These are phyloP conservation scores for Ceraclea dissimilis DNA, from an alignment of 2,888 invertebrate genomes.

Conservation along the genomic window DNA sequence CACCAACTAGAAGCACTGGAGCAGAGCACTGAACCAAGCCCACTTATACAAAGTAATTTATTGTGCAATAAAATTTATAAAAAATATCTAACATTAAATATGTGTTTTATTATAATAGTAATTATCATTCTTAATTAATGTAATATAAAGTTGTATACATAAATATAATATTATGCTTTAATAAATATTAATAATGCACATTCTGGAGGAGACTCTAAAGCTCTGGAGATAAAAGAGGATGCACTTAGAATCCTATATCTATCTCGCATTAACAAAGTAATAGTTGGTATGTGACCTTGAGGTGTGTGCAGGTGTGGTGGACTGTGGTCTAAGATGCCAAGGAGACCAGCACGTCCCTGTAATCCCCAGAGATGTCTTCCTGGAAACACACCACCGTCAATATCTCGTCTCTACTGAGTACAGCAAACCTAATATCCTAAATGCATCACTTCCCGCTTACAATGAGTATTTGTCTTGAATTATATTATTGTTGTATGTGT, in stretches of 20 bases:
- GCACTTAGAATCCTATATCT: too few relatives aligned
- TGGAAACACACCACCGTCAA: conserved; percentile 40
- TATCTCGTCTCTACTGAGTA: background rate
- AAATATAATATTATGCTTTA: conserved; percentile 1
- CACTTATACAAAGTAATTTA: background rate
- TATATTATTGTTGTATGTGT: background rate
- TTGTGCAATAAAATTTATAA: conserved; percentile 4
- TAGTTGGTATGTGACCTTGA: background rate
- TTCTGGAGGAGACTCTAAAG: conserved; percentile 9
- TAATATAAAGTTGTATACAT: background rate
- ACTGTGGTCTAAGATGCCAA: conserved; percentile 35
- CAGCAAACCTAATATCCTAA: background rate
- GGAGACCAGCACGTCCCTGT: conserved; percentile 58
- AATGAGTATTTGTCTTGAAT: too few relatives aligned
- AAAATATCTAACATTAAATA: background rate
- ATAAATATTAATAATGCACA: conserved; percentile 13
- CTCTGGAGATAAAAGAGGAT: background rate
- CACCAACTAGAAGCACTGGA: background rate
- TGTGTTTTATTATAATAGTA: background rate
- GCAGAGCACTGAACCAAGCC: background rate
- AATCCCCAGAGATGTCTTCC: conserved; percentile 58
- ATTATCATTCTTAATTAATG: background rate
- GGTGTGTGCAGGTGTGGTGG: background rate
- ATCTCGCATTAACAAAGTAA: too few relatives aligned
- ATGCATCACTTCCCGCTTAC: background rate